Evolutionary conservation across 2,113 vertebrate species (phyloP), one percentile per base, ranked within the genome.

Genomic region (Coracopsis vasa): DNA sequence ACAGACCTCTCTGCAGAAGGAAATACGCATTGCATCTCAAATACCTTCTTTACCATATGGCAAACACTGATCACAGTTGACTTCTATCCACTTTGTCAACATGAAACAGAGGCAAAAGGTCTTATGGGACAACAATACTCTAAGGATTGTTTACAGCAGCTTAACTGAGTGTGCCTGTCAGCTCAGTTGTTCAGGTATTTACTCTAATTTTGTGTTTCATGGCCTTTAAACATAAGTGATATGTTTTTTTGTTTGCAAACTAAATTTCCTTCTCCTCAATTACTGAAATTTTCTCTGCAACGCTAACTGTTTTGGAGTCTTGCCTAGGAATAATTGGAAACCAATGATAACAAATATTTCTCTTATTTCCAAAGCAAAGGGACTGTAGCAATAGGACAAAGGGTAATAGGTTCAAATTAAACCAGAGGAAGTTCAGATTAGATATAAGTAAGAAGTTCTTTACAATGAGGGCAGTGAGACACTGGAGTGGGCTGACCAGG

Each of bases 1-100:
- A 56, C 64, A 89, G 71, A 58, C 48, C 44, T n/a, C 58, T 93
- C 88, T 91, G 94, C 87, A 93, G 90, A 45, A 89, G 70, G 58
- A 95, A 93, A 96, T 86, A 66, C 1, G 1, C 48, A 74, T 56
- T 5, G 0, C 56, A 79, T 61, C 84, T 90, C 84, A 53, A 66
- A 53, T 19, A 72, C 16, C 11, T 85, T 62, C 77, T 48, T 61
- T 2, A 20, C 7, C 5, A 0, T 12, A 28, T 7, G 62, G 85
- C 28, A 90, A 90, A 44, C 31, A 37, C 47, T 67, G 61, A 79
- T 27, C 73, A 87, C 17, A 33, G 33, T 28, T 58, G 44, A 48
- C 3, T 58, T 65, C 51, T 65, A 19, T 6, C 65, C 50, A 23
- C 16, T 62, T 31, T 45, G 13, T 7, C 61, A 62, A 7, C 4